Conservation (phyloP, 2,797 vertebrate species). For the Chromobotia macracanthus region DNA sequence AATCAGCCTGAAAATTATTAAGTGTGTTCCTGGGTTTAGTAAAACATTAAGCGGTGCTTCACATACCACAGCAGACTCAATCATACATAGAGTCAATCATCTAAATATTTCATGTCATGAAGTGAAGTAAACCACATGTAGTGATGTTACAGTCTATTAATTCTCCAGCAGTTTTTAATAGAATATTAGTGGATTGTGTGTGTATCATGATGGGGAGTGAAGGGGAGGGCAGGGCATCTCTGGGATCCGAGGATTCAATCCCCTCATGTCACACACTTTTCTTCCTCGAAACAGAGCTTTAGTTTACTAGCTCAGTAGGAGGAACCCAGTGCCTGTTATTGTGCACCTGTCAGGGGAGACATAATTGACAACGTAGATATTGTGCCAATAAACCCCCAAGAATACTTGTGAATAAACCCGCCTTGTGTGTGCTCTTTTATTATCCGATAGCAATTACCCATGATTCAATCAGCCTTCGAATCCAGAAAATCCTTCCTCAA, state of each 20-base stretch:
- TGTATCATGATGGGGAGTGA: no score
- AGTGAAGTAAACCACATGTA: constrained; percentile 18
- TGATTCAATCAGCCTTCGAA: constrained; percentile 54
- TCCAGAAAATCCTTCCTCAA: constrained; percentile 49
- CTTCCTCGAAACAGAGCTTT: constrained; percentile 34
- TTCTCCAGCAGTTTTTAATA: constrained; percentile 26
- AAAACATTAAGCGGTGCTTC: constrained; percentile 27
- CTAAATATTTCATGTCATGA: constrained; percentile 33
- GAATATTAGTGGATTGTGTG: constrained; percentile 32
- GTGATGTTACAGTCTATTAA: constrained; percentile 21
- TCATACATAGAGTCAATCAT: constrained; percentile 18
- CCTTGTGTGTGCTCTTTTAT: constrained; percentile 49
- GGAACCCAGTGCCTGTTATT: constrained; percentile 49
- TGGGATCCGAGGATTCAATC: constrained; percentile 44
- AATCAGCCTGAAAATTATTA: no score
- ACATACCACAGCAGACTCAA: neutral
- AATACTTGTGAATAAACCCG: constrained; percentile 47
- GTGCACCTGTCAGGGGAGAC: constrained; percentile 48
- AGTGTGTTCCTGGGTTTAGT: no score
- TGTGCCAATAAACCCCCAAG: constrained; percentile 52
- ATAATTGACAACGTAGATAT: constrained; percentile 58
- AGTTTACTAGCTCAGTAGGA: constrained; percentile 46
- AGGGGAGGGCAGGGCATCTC: constrained; percentile 5
- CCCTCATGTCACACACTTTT: constrained; percentile 46
- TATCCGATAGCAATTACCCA: constrained; percentile 54